These are phyloP conservation scores for Melikaiella ostensackeni DNA, from an alignment of 2,888 invertebrate species.

Conservation along the genomic window DNA sequence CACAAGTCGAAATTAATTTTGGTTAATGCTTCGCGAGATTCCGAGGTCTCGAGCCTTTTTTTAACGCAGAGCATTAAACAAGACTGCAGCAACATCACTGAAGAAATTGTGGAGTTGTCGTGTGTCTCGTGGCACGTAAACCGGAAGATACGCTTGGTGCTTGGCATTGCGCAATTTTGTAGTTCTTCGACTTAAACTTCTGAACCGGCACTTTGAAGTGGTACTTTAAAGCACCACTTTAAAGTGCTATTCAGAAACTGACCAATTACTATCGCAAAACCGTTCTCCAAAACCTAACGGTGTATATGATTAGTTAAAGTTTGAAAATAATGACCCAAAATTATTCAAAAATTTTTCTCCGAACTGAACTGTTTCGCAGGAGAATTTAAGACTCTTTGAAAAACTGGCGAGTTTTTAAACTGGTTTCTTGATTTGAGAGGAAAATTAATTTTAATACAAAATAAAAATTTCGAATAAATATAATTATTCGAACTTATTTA, in stretches of 20 bases:
- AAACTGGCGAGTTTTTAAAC: too few species aligned
- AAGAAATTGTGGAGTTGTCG: constrained; percentile 65
- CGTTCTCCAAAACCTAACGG: neutral
- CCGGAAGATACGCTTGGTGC: constrained; percentile 73
- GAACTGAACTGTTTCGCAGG: neutral
- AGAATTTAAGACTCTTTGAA: too few species aligned
- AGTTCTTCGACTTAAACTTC: constrained; percentile 46
- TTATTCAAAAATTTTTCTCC: neutral
- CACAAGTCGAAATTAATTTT: neutral
- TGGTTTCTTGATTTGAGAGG: too few species aligned
- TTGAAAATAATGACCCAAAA: neutral
- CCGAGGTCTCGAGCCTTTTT: constrained; percentile 41
- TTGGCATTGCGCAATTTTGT: constrained; percentile 64
- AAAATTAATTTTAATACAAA: too few species aligned
- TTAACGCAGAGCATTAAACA: constrained; percentile 65
- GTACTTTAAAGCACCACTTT: neutral
- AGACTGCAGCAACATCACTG: constrained; percentile 67
- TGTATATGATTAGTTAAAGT: neutral
- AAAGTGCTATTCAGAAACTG: neutral
- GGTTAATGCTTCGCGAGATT: constrained; percentile 26
- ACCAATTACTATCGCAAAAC: constrained; percentile 1
- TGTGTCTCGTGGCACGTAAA: constrained; percentile 67
- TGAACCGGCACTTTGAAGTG: constrained; percentile 15
- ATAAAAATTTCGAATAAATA: too few species aligned
- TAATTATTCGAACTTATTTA: too few species aligned